These are phyloP conservation scores for Andrena trimmerana DNA, from an alignment of 2,888 invertebrate species.

Conservation along the genomic window DNA sequence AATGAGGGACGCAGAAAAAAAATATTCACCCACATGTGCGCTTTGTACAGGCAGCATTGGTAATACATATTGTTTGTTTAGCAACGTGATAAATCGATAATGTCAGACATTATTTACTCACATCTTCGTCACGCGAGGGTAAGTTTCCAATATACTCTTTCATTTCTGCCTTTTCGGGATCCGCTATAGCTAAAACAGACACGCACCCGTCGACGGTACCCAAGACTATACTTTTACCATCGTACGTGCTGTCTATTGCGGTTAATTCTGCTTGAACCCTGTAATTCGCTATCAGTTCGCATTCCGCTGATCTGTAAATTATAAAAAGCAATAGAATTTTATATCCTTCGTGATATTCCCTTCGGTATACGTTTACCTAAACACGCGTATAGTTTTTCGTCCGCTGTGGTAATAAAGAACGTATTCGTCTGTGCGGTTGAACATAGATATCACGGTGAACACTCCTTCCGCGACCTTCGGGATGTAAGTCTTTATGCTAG, in stretches of 20 bases:
- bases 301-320: slow-evolving; percentile 91
- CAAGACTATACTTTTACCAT: slow-evolving; percentile 93
- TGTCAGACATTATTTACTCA: slow-evolving; percentile 75
- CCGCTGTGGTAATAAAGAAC: slow-evolving; percentile 99
- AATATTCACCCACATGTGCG: not conserved
- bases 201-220: slow-evolving; percentile 98
- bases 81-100: slow-evolving; percentile 13
- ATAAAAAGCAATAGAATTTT: not conserved
- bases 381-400: slow-evolving; percentile 96
- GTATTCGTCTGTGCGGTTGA: slow-evolving; percentile 97
- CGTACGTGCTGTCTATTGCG: slow-evolving; percentile 93
- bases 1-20: not conserved
- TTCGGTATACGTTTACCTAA: slow-evolving; percentile 87
- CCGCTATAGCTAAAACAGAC: slow-evolving; percentile 93
- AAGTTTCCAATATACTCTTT: slow-evolving; percentile 88
- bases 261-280: slow-evolving; percentile 95
- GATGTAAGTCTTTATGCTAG: slow-evolving; percentile 95
- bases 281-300: slow-evolving; percentile 96
- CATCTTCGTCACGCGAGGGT: slow-evolving; percentile 90
- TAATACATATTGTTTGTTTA: slow-evolving; percentile 14
- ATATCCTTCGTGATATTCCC: not conserved
- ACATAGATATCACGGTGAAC: slow-evolving; percentile 97
- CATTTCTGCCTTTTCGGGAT: slow-evolving; percentile 89
- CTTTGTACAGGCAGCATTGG: not conserved
- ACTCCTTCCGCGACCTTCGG: slow-evolving; percentile 98